Evolutionary conservation across 2,797 vertebrate species (phyloP).

Genomic region (Sebastes matsubarae): DNA sequence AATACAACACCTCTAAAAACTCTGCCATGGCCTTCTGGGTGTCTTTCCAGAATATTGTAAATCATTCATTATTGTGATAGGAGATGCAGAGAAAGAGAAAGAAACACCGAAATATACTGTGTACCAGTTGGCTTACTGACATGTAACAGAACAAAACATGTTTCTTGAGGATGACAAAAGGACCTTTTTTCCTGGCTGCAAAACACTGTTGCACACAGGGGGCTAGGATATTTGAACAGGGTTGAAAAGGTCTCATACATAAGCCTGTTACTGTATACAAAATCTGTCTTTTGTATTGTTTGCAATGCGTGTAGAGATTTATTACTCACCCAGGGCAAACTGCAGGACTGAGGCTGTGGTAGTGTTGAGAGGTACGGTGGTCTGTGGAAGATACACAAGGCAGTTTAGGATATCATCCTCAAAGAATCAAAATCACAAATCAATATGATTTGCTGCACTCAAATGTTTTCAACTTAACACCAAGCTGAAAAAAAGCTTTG

Average conservation of each 20-base stretch:
- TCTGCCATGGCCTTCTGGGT: constrained; percentile 55
- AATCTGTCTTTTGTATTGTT: neutral
- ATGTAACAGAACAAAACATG: constrained; percentile 5
- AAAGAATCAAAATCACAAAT: neutral
- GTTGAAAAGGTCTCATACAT: neutral
- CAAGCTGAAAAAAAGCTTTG: neutral
- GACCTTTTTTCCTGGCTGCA: neutral
- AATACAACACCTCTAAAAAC: constrained; percentile 74
- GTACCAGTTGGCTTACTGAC: constrained; percentile 10
- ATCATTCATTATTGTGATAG: constrained; percentile 69
- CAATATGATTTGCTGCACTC: neutral
- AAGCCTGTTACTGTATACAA: neutral
- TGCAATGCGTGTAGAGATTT: neutral
- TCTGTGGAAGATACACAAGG: constrained; percentile 75
- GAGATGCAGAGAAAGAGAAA: constrained; percentile 16
- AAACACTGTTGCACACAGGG: neutral
- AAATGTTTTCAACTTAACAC: neutral
- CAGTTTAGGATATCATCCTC: neutral
- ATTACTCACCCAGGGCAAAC: constrained; percentile 94
- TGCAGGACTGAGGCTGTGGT: constrained; percentile 95
- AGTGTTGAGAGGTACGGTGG: constrained; percentile 91
- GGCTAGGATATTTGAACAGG: constrained; percentile 11
- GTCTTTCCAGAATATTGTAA: constrained; percentile 70
- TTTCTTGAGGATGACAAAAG: constrained; percentile 20
- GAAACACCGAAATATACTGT: constrained; percentile 20